Base-by-base conservation (phyloP, 1,140 invertebrate genomes). In the Cydia fagiglandana region DNA sequence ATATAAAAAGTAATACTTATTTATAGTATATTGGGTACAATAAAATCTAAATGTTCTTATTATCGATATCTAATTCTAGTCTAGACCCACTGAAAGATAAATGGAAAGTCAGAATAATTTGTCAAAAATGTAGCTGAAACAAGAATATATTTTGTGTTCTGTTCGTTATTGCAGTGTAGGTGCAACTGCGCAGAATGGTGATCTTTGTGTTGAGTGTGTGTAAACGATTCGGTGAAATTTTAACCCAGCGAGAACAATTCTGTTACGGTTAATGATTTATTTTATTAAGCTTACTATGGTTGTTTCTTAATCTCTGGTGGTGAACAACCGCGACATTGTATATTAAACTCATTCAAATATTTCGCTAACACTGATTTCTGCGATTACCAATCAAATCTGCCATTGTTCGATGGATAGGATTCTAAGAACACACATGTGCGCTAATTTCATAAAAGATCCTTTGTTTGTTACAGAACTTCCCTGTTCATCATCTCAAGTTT, bases 401-500 rank as follows among this genome's bases (percentile, higher is more conserved):
- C 15, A 70, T 70, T 70, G 66, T 41, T 38, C n/a, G 34, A 6
- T 34, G 34, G 34, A 34, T 34, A 6, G 34, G 34, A 6, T 70
- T 70, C 66, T 70, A 41, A 5, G 66, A 70, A 70, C 34, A 45
- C 66, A 76, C 12, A 70, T 78, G 78, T 79, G 34, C 45, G 17
- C 34, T 45, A 20, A 73, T 73, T 68, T 70, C 38, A 75, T 30
- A 53, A 41, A 7, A 45, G 64, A 28, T 70, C 76, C 78, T 73
- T 73, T 79, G 76, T 79, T 79, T 91, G 78, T 93, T 94, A 76
- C 95, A 98, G 97, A 95, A 98, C 97, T 79, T 98, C 97, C 79
- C 94, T 98, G 77, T 98, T 98, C 94, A 98, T 98, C 93, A 97
- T 97, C 90, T 97, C 97, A 94, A 98, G 97, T 93, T 97, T 98